Evolutionary conservation across 2,113 vertebrate genomes (phyloP).

Genomic region (Gobiocypris rarus): DNA sequence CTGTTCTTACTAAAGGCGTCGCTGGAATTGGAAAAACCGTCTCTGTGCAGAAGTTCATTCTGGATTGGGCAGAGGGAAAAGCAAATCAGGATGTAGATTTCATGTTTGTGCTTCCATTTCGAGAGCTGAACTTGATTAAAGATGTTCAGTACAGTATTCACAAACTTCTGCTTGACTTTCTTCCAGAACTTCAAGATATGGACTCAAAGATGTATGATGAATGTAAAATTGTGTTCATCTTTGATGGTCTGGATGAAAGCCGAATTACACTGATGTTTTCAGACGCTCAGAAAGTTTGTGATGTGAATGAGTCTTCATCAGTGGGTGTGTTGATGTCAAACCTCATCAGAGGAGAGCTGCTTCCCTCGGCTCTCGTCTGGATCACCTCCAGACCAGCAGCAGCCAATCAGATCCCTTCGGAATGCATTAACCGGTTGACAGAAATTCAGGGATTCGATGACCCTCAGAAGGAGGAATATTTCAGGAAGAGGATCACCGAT

Average conservation of each 20-base stretch:
- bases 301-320: not conserved
- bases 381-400: slow-evolving; percentile 2
- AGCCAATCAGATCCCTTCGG: not conserved
- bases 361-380: not conserved
- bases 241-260: slow-evolving; percentile 17
- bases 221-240: slow-evolving; percentile 13
- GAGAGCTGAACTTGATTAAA: slow-evolving; percentile 29
- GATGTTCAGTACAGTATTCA: slow-evolving; percentile 23
- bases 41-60: not conserved
- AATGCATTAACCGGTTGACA: not conserved
- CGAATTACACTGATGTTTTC: not conserved
- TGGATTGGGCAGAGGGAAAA: not conserved
- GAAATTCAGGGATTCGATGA: slow-evolving; percentile 8
- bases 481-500: not conserved
- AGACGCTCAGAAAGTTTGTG: not conserved
- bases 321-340: not conserved
- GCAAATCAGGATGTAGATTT: not conserved
- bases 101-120: slow-evolving; percentile 40
- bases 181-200: slow-evolving; percentile 33
- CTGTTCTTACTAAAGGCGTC: slow-evolving; percentile 19
- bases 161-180: slow-evolving; percentile 38
- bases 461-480: slow-evolving; percentile 13
- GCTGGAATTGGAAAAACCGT: slow-evolving; percentile 19
- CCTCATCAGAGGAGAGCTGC: not conserved
- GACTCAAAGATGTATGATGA: not conserved